Conservation (phyloP, 2,113 vertebrate species). For the Tupaia tana region DNA sequence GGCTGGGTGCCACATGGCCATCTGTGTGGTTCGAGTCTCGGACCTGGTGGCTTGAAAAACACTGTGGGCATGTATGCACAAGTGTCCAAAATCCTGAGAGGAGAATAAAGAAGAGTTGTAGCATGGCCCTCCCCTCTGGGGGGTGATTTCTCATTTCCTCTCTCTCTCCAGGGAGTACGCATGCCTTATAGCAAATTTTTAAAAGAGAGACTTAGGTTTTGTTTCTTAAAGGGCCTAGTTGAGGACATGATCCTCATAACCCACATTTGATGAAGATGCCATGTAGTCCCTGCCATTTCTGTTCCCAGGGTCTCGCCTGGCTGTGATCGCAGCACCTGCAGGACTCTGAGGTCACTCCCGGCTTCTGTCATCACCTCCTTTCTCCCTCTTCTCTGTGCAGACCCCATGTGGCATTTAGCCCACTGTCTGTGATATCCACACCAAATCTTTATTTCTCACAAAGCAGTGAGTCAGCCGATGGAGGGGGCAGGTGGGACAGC, state of each 20-base stretch:
- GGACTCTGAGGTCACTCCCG: background rate
- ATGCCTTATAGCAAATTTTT: no score
- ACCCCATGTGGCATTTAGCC: background rate
- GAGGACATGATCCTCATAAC: background rate
- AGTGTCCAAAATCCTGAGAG: no score
- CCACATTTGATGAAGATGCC: no score
- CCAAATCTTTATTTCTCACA: background rate
- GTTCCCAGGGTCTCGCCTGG: background rate
- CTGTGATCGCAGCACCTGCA: background rate
- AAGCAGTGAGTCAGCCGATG: background rate
- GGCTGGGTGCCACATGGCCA: no score
- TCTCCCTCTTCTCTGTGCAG: background rate
- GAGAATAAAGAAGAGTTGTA: no score
- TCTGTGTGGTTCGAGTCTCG: no score
- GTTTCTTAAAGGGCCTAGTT: background rate
- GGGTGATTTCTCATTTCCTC: no score
- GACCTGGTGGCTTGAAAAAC: no score
- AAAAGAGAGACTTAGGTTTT: background rate
- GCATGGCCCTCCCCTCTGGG: no score
- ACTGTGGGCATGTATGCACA: no score
- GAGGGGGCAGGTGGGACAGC: no score
- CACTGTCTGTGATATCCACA: background rate
- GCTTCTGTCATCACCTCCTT: background rate
- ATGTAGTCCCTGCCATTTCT: background rate
- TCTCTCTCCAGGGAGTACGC: no score